Percentiles rank a stretch among this genome's conserved stretches.
Evolutionary conservation across 2,888 invertebrate species (phyloP).

Genomic region (Diarsia dahlii): DNA sequence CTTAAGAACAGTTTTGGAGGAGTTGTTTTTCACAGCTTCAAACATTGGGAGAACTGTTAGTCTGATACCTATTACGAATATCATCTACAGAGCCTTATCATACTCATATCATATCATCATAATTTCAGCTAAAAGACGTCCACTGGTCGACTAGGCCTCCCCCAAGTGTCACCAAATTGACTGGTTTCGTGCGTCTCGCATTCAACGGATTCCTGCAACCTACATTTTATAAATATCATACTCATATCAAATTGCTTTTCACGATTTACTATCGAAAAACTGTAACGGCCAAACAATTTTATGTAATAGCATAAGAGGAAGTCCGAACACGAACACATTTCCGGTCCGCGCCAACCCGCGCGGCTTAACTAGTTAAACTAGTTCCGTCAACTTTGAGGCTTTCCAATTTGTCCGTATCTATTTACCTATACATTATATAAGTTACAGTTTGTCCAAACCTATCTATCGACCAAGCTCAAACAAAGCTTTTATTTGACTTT

Average conservation of each 20-base stretch:
- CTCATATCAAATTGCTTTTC: not conserved
- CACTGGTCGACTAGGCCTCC: too few species aligned
- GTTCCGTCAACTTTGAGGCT: constrained; percentile 48
- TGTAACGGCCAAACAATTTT: constrained; percentile 14
- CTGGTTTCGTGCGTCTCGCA: too few species aligned
- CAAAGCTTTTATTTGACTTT: not conserved
- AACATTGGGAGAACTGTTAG: not conserved
- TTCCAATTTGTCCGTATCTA: constrained; percentile 48
- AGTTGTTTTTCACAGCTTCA: too few species aligned
- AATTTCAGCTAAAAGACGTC: too few species aligned
- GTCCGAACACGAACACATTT: constrained; percentile 29
- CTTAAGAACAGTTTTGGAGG: not conserved
- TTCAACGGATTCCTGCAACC: too few species aligned
- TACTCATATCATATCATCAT: not conserved
- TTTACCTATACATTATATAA: not conserved
- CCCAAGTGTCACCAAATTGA: too few species aligned
- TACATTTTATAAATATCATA: not conserved
- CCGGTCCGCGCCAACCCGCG: constrained; percentile 7
- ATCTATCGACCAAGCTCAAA: not conserved
- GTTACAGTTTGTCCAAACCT: not conserved
- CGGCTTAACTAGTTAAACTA: constrained; percentile 55
- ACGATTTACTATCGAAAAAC: not conserved
- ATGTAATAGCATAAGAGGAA: constrained; percentile 14
- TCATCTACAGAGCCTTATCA: not conserved
- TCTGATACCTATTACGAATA: not conserved